A percentile compares a stretch with the other conserved stretches of the same genome.
These are phyloP conservation scores for Orthosia gracilis DNA, from an alignment of 2,888 invertebrate species.

Conservation along the genomic window DNA sequence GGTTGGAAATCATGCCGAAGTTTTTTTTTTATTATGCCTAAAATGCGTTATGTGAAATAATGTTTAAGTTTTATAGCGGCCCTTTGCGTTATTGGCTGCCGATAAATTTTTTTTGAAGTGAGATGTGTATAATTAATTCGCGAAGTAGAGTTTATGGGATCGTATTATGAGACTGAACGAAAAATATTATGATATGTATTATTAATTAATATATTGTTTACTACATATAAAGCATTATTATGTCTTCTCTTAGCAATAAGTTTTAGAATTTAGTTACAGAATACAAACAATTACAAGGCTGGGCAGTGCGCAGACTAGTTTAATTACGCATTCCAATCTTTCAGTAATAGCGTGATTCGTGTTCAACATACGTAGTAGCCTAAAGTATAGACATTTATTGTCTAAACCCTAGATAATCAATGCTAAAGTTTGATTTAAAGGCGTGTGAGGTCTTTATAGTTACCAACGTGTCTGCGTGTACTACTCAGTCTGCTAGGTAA, in stretches of 20 bases:
- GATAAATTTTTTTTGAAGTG: no score
- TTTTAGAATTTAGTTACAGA: conserved; percentile 43
- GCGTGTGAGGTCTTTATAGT: neutral
- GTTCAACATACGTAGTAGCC: neutral
- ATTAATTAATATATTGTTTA: conserved; percentile 34
- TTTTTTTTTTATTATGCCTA: neutral
- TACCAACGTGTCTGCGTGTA: neutral
- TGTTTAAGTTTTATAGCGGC: neutral
- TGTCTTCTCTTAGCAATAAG: conserved; percentile 36
- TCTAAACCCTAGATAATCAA: neutral
- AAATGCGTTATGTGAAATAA: neutral
- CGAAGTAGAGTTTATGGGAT: conserved; percentile 4
- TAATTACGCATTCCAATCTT: conserved; percentile 28
- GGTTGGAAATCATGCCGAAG: neutral
- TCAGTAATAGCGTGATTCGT: neutral
- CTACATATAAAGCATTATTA: conserved; percentile 25
- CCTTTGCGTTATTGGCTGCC: neutral
- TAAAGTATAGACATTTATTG: neutral
- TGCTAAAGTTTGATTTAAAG: neutral
- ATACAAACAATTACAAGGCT: conserved; percentile 26
- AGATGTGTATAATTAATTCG: no score
- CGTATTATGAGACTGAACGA: conserved; percentile 33
- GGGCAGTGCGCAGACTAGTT: neutral
- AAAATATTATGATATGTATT: conserved; percentile 26
- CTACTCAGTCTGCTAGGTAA: conserved; percentile 9